These are phyloP conservation scores for Oreochromis spilurus DNA, from an alignment of 2,113 vertebrate genomes.

Conservation along the genomic window DNA sequence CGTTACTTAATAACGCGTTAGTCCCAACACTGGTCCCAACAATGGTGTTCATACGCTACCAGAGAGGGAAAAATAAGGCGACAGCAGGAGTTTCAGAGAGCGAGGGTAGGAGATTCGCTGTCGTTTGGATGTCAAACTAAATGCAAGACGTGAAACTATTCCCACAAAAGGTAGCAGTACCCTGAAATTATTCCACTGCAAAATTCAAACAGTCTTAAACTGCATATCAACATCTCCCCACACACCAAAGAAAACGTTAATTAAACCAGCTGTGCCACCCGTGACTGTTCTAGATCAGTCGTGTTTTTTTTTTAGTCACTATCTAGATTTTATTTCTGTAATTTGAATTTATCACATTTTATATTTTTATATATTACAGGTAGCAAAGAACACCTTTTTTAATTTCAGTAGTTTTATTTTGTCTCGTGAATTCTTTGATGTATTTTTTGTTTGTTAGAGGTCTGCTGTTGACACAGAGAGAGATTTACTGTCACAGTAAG, in stretches of 20 bases:
- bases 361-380: rapidly evolving
- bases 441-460: background rate
- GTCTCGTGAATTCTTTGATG: background rate
- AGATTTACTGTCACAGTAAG: rapidly evolving
- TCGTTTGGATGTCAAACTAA: background rate
- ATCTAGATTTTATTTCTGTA: background rate
- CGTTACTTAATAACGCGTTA: no score
- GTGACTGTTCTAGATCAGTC: background rate
- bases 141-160: rapidly evolving
- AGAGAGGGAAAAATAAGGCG: background rate
- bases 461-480: background rate
- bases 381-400: background rate
- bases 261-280: rapidly evolving
- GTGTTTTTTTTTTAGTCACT: background rate
- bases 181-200: background rate
- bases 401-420: background rate
- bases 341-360: background rate
- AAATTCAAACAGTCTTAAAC: background rate
- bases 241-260: background rate
- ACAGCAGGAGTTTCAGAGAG: background rate
- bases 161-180: rapidly evolving
- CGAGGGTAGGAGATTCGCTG: background rate
- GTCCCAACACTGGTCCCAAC: no score
- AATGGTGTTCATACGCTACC: background rate
- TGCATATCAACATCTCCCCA: background rate